Evolutionary conservation across 2,113 vertebrate species (phyloP).

Genomic region (Argyrosomus japonicus): DNA sequence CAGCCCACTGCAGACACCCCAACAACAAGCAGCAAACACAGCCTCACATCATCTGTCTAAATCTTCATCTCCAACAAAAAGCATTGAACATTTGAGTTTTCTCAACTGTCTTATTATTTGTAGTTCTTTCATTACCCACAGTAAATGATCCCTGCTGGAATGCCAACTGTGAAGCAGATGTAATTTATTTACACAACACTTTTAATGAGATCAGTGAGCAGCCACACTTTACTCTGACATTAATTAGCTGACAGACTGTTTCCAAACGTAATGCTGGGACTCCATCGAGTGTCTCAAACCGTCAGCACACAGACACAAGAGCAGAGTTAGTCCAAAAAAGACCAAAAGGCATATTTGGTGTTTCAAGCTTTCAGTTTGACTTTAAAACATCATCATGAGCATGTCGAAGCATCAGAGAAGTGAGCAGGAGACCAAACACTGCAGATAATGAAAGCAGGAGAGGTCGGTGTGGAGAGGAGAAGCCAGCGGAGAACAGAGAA

Average conservation of each 20-base stretch:
- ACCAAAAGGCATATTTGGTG: neutral
- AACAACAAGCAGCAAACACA: neutral
- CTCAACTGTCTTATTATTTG: neutral
- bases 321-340: neutral
- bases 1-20: neutral
- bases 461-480: neutral
- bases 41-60: too few species aligned
- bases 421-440: neutral
- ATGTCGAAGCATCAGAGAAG: neutral
- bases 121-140: neutral
- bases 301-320: neutral
- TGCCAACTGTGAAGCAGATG: neutral
- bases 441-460: too few species aligned
- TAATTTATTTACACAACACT: neutral
- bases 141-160: neutral
- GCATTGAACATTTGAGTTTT: neutral
- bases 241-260: conserved; percentile 23
- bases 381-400: too few species aligned
- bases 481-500: neutral
- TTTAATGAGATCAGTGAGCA: neutral
- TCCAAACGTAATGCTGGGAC: neutral
- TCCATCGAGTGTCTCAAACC: neutral
- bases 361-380: too few species aligned
- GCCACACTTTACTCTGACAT: conserved; percentile 6
- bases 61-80: neutral